A percentile compares a stretch with the other conserved stretches of the same genome.
These are phyloP conservation scores for Tenthredo scrophulariae DNA, from an alignment of 2,888 invertebrate genomes.

Conservation along the genomic window DNA sequence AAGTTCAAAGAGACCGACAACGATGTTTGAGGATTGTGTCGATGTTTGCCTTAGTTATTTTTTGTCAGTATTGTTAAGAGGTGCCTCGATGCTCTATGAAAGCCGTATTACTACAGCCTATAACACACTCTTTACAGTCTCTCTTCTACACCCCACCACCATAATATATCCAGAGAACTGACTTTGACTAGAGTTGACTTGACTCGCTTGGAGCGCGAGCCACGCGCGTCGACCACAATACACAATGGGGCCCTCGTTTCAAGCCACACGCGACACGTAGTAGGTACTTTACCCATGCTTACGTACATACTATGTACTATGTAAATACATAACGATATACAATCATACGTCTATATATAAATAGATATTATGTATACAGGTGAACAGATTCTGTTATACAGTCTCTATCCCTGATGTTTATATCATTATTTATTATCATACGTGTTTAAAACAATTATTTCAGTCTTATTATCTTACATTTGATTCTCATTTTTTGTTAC, in stretches of 20 bases:
- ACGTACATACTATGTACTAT: slow-evolving; percentile 20
- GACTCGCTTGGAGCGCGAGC: slow-evolving; percentile 24
- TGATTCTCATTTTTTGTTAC: too few species aligned
- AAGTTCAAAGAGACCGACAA: slow-evolving; percentile 68
- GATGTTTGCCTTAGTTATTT: slow-evolving; percentile 75
- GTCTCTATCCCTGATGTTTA: background rate
- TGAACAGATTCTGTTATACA: background rate
- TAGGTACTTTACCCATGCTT: slow-evolving; percentile 31
- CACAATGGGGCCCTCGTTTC: slow-evolving; percentile 40
- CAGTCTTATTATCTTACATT: too few species aligned
- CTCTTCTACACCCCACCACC: too few species aligned
- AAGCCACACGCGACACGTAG: slow-evolving; percentile 35
- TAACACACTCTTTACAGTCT: slow-evolving; percentile 1
- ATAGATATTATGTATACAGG: background rate
- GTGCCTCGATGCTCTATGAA: slow-evolving; percentile 53
- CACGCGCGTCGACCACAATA: slow-evolving; percentile 43
- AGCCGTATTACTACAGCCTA: slow-evolving; percentile 17
- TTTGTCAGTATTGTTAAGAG: slow-evolving; percentile 75
- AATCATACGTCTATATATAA: background rate
- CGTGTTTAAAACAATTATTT: too few species aligned
- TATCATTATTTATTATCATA: too few species aligned
- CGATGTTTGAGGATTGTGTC: slow-evolving; percentile 75
- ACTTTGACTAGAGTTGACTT: background rate
- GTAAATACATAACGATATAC: background rate
- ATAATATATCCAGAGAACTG: too few species aligned